Percentiles rank a stretch among this genome's conserved stretches.
These are phyloP conservation scores for Amphiprion percula DNA, from an alignment of 2,113 vertebrate species.

Conservation along the genomic window DNA sequence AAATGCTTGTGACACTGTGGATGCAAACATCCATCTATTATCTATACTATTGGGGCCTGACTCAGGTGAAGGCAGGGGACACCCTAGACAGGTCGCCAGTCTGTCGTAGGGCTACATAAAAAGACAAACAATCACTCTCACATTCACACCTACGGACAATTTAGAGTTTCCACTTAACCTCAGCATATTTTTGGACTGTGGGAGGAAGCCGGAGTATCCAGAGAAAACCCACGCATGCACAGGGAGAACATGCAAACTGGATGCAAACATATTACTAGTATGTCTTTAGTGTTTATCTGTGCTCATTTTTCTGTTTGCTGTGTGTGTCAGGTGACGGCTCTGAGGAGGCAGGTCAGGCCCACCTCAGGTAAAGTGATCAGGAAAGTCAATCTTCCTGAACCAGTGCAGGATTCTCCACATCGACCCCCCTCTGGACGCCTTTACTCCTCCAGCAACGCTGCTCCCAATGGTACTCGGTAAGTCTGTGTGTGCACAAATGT, in stretches of 20 bases:
- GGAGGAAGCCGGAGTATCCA: too few relatives aligned
- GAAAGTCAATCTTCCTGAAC: constrained; percentile 88
- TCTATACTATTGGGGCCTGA: too few relatives aligned
- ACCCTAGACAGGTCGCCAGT: too few relatives aligned
- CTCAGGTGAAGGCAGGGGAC: too few relatives aligned
- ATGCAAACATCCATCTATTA: not conserved
- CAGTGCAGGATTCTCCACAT: constrained; percentile 82
- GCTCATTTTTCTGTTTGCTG: constrained; percentile 5
- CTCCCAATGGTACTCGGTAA: constrained; percentile 89
- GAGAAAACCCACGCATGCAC: too few relatives aligned
- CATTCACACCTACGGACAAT: too few relatives aligned
- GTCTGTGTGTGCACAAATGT: not conserved
- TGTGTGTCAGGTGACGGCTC: constrained; percentile 90
- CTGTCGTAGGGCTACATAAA: too few relatives aligned
- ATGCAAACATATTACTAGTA: not conserved
- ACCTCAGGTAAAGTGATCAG: constrained; percentile 91
- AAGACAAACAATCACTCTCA: too few relatives aligned
- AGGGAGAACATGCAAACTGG: not conserved
- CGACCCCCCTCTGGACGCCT: constrained; percentile 88
- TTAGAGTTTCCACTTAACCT: too few relatives aligned
- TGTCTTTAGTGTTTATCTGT: not conserved
- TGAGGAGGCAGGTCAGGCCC: constrained; percentile 93
- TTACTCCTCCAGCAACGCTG: constrained; percentile 82
- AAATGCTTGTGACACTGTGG: not conserved
- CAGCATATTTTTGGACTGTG: too few relatives aligned